A percentile compares a stretch with the other conserved stretches of the same genome.
phyloP scores from a whole-genome alignment of 2,888 invertebrate genomes.

The Platypus cylindrus region DNA sequence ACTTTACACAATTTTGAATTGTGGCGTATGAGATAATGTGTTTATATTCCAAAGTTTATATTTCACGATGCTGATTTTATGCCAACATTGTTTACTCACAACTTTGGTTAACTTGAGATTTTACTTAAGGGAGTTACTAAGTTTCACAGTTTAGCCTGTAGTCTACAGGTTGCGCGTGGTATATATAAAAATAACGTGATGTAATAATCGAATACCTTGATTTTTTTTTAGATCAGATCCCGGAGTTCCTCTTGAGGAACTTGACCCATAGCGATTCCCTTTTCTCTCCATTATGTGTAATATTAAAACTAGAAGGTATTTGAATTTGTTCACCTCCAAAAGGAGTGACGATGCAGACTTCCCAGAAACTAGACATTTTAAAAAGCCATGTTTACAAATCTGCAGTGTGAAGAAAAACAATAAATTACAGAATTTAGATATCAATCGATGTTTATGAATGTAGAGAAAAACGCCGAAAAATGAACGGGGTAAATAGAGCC shows the following conservation, averaged over 20 bases:
- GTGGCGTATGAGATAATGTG: no score
- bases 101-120: no score
- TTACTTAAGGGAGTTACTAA: no score
- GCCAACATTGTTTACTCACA: no score
- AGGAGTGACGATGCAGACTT: constrained; percentile 56
- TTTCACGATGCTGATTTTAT: no score
- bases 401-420: constrained; percentile 42
- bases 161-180: no score
- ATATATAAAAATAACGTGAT: no score
- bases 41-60: no score
- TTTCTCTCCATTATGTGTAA: constrained; percentile 61
- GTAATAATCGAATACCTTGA: no score
- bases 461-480: constrained; percentile 28
- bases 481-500: constrained; percentile 46
- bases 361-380: constrained; percentile 68
- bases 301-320: constrained; percentile 27
- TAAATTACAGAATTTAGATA: constrained; percentile 12
- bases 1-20: no score
- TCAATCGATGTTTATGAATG: constrained; percentile 28
- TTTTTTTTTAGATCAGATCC: constrained; percentile 59
- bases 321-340: constrained; percentile 54
- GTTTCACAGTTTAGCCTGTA: no score
- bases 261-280: constrained; percentile 53
- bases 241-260: constrained; percentile 53
- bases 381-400: constrained; percentile 63